phyloP scores from a whole-genome alignment of 2,797 vertebrate genomes.

The Fundulus diaphanus region DNA sequence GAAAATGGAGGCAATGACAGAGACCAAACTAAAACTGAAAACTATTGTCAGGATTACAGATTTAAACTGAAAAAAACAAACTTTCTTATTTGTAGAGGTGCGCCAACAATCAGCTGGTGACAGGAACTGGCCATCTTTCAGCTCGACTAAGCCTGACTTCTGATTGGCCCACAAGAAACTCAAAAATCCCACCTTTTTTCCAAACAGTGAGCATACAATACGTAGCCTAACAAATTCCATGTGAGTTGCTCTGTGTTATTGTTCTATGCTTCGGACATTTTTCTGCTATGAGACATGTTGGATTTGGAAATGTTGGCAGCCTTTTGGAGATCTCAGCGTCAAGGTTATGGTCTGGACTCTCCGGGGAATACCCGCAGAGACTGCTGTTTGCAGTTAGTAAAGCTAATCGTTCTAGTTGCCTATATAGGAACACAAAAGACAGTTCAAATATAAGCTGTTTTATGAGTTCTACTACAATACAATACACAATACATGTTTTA shows the following conservation, averaged over 20 bases:
- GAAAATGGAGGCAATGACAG: not conserved
- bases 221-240: not conserved
- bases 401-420: no score
- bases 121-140: no score
- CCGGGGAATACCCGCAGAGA: not conserved
- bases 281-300: not conserved
- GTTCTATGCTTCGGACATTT: not conserved
- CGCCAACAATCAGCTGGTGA: no score
- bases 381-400: no score
- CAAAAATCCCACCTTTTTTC: not conserved
- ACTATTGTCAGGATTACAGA: not conserved
- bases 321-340: not conserved
- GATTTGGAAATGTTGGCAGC: not conserved
- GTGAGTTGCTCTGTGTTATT: not conserved
- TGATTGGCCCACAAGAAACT: not conserved
- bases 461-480: no score
- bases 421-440: no score
- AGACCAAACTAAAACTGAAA: not conserved
- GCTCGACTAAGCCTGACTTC: not conserved
- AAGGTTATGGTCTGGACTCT: not conserved
- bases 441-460: no score
- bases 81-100: not conserved
- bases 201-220: no score
- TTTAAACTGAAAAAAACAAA: not conserved
- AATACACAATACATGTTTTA: no score